Evolutionary conservation across 1,140 invertebrate genomes (phyloP), one percentile per base, ranked within the genome.

Genomic region (Bathynomus jamesi): DNA sequence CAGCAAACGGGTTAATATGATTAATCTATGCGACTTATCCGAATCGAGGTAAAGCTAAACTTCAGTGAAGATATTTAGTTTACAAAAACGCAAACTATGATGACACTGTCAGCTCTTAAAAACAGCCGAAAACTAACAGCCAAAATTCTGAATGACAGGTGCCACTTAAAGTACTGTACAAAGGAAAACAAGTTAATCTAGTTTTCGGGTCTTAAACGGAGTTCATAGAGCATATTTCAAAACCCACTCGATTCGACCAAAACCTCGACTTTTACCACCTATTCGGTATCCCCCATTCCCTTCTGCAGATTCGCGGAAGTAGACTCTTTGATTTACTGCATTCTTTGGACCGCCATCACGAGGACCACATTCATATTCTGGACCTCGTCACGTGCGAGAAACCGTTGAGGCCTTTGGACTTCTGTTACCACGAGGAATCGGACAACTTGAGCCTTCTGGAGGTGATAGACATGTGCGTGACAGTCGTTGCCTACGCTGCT

Each of bases 401-500:
- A 82, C 97, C 97, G 0, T 83, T 99, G 2, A 94, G 93, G 82
- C 94, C 97, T 0, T 90, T 99, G 72, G 96, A 98, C 82, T 96
- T 98, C 82, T 98, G 95, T 82, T 98, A 98, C 82, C 90, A 95
- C 74, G 95, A 96, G 79, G 95, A 98, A 80, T 90, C 93, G 61
- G 95, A 97, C 83, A 93, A 95, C 85, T 92, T 97, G 25, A 92
- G 91, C 8, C 91, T 98, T 1, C 82, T 97, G 29, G 95, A 98
- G 81, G 95, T 93, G 77, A 95, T 97, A 78, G 94, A 93, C 4
- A 85, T 96, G 25, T 97, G 94, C 81, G 95, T 99, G 0, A 98
- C 98, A 87, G 96, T 99, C 0, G 93, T 98, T 17, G 95, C 95
- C 0, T 99, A 99, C 83, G 92, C 96, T 0, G 91, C 96, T 17